Evolutionary conservation across 2,888 invertebrate genomes (phyloP), one percentile per base, ranked within the genome.

Genomic region (Cybosia mesomella): DNA sequence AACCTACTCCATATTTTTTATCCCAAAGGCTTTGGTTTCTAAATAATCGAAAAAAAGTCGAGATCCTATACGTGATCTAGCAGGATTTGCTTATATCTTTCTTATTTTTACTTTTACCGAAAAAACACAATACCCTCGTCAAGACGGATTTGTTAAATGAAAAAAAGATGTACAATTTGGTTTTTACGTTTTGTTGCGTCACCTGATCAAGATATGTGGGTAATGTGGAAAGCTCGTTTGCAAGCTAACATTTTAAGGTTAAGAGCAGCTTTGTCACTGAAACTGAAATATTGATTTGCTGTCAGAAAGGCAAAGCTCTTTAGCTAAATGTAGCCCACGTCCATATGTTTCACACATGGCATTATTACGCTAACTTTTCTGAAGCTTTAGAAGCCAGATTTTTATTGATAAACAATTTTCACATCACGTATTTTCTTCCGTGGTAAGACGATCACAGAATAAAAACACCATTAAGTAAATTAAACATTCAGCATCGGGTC

Each of bases 141-240:
- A 94, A 88, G 90, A 86, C 81, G 92, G 93, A 93, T 94, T 94
- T 94, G 90, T 91, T 91, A 92, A 92, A 92, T 91, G 90, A 88
- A 92, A 91, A 88, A 91, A 91, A 91, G 88, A 89, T 89, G 87
- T 91, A 92, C 91, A 92, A 92, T 93, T 92, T 90, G 88, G 88
- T 91, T 91, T 89, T 90, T 89, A 91, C 89, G 89, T 90, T 90
- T 91, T 90, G 89, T 90, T 91, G 86, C 89, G 91, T 91, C 91
- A 90, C 90, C 88, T 91, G 90, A 92, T 92, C 91, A 87, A 88
- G 90, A 90, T 89, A 89, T 82, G 79, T 81, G 79, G 77, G 75
- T 82, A 71, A 80, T 80, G 80, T 83, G 79, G 82, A 84, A 83
- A 78, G 84, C 77, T 81, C 76, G 73, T 80, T 77, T 82, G 73